phyloP scores from a whole-genome alignment of 1,140 invertebrate species.

The Lasioglossum baleicum region DNA sequence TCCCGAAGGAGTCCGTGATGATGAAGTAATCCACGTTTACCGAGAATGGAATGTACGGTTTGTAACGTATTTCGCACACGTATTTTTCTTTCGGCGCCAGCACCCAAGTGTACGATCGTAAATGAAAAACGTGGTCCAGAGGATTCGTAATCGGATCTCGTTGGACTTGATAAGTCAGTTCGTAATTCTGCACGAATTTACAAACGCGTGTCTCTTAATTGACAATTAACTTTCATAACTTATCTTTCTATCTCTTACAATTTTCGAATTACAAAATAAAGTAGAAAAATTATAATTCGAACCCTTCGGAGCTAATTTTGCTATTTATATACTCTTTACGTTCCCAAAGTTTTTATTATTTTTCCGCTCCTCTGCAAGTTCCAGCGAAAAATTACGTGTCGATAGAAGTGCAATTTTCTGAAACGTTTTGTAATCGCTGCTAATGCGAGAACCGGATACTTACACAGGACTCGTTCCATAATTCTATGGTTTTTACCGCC shows the following conservation, averaged over 20 bases:
- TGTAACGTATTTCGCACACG: slow-evolving; percentile 64
- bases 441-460: slow-evolving; percentile 25
- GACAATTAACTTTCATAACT: no score
- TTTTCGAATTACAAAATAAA: no score
- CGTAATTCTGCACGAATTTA: slow-evolving; percentile 41
- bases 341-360: no score
- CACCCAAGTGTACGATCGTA: slow-evolving; percentile 63
- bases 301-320: no score
- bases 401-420: no score
- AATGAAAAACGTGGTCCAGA: slow-evolving; percentile 68
- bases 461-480: slow-evolving; percentile 65
- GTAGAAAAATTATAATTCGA: no score
- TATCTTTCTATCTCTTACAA: no score
- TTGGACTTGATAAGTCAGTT: slow-evolving; percentile 59
- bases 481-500: slow-evolving; percentile 58
- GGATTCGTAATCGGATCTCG: slow-evolving; percentile 67
- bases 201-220: no score
- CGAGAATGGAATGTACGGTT: slow-evolving; percentile 46
- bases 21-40: slow-evolving; percentile 69
- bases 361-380: no score
- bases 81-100: slow-evolving; percentile 53
- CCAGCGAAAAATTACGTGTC: no score
- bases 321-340: no score
- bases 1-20: slow-evolving; percentile 48
- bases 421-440: no score